Evolutionary conservation across 1,140 invertebrate species (phyloP), one percentile per base, ranked within the genome.

Genomic region (Caenorhabditis tropicalis): DNA sequence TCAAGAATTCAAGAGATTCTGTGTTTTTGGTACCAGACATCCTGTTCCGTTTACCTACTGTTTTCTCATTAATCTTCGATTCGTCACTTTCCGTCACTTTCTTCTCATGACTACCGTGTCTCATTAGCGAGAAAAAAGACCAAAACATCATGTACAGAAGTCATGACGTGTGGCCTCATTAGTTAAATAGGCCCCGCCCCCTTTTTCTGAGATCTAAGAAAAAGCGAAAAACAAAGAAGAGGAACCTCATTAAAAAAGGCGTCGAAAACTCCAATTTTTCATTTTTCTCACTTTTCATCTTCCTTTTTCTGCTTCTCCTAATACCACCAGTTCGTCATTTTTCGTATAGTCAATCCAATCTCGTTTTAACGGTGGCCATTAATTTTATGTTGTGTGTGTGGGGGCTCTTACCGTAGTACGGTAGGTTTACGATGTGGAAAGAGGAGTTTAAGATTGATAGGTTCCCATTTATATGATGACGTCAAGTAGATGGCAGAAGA

Each of bases 361-460:
- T 43, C 39, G 39, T 43, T 43, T 43, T 43, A n/a, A 43, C 39
- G 39, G 39, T 43, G 39, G 39, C 12, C 39, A 43, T 65, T 65
- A 21, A 12, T 65, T 65, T 27, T n/a, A 16, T 65, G 4, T n/a
- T 65, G n/a, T 33, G 19, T 10, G 15, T 4, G 15, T 5, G 1
- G 48, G n/a, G n/a, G 15, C 19, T 65, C n/a, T n/a, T n/a, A n/a
- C n/a, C 5, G 39, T 5, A 43, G 39, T 65, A 65, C 58, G 7
- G 58, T 65, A 36, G 58, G 29, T 27, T 36, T 65, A 33, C 15
- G 2, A 16, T 16, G 19, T 15, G 48, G n/a, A 19, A 19, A 2
- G n/a, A n/a, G n/a, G n/a, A n/a, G n/a, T n/a, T n/a, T n/a, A 65
- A 65, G 58, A 65, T 65, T 65, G 58, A 65, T 65, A 36, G 58